phyloP scores from a whole-genome alignment of 2,888 invertebrate genomes.

The Hypercompe scribonia region DNA sequence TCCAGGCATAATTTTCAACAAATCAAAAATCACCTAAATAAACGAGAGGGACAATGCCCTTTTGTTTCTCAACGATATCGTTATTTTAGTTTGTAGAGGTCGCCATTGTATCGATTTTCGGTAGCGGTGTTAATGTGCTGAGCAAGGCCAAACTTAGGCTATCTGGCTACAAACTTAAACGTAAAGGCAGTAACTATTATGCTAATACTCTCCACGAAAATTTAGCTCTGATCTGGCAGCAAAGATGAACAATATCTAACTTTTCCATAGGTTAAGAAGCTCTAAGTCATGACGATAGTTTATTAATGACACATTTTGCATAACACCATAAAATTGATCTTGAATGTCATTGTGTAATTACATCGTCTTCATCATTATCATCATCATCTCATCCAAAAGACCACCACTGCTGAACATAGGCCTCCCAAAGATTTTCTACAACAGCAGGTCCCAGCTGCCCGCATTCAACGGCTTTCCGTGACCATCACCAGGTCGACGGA shows the following conservation, averaged over 20 bases:
- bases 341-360: not conserved
- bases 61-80: constrained; percentile 6
- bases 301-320: not conserved
- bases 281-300: not conserved
- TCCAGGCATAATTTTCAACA: not conserved
- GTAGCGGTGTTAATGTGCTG: constrained; percentile 13
- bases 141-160: constrained; percentile 11
- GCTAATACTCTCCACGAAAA: not conserved
- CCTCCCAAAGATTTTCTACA: too few relatives aligned
- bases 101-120: constrained; percentile 11
- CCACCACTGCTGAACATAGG: too few relatives aligned
- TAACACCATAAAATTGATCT: not conserved
- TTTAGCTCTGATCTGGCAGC: too few relatives aligned
- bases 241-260: too few relatives aligned
- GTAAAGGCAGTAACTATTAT: constrained; percentile 2
- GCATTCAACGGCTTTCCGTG: too few relatives aligned
- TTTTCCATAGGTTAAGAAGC: too few relatives aligned
- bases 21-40: not conserved
- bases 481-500: too few relatives aligned
- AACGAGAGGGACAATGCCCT: constrained; percentile 2
- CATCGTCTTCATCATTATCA: too few relatives aligned
- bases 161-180: constrained; percentile 4
- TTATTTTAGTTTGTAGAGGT: constrained; percentile 14
- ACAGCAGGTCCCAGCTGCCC: too few relatives aligned
- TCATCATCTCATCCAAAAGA: too few relatives aligned